Evolutionary conservation across 2,888 invertebrate genomes (phyloP).

Genomic region (Diaperis boleti): DNA sequence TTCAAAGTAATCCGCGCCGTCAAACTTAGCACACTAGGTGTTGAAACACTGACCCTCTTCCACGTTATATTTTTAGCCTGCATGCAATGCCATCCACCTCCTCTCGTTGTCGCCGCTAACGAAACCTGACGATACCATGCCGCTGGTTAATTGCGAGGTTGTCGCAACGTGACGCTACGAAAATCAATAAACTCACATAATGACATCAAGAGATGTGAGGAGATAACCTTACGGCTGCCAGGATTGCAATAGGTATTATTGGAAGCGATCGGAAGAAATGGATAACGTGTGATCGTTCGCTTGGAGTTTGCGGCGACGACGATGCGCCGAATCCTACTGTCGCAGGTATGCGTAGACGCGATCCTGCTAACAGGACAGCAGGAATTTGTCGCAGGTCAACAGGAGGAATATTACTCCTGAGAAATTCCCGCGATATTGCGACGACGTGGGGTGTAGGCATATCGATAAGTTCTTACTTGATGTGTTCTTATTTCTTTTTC

Average conservation of each 20-base stretch:
- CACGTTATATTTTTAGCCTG: slow-evolving; percentile 17
- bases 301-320: slow-evolving; percentile 19
- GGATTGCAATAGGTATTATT: background rate
- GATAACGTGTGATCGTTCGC: background rate
- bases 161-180: background rate
- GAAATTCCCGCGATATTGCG: too few relatives aligned
- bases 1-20: background rate
- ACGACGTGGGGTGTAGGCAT: background rate
- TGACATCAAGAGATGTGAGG: background rate
- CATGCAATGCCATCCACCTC: slow-evolving; percentile 15
- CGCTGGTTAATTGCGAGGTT: slow-evolving; percentile 1
- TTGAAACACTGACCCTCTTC: slow-evolving; percentile 28
- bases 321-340: slow-evolving; percentile 37
- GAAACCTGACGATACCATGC: background rate
- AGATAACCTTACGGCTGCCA: background rate
- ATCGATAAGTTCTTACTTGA: too few relatives aligned
- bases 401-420: background rate
- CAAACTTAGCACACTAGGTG: background rate
- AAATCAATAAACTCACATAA: slow-evolving; percentile 19
- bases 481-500: too few relatives aligned
- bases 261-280: background rate
- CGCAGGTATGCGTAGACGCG: slow-evolving; percentile 40
- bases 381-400: slow-evolving; percentile 20
- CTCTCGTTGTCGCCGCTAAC: background rate
- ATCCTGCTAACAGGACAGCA: slow-evolving; percentile 34